phyloP scores from a whole-genome alignment of 2,888 invertebrate genomes.

The Megastigmus dorsalis region DNA sequence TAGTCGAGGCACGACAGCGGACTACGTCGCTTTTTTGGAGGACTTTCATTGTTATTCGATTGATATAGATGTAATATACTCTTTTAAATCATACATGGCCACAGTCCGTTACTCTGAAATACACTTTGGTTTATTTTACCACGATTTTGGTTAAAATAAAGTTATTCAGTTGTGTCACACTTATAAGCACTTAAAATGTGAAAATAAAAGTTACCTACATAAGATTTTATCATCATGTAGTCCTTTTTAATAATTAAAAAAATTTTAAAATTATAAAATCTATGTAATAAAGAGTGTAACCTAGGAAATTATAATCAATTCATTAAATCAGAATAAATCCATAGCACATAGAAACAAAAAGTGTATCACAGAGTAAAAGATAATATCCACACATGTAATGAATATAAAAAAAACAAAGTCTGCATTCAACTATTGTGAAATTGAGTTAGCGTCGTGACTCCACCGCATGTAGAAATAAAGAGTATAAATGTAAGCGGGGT shows the following conservation, averaged over 20 bases:
- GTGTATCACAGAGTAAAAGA: slow-evolving; percentile 11
- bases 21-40: slow-evolving; percentile 54
- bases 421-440: neutral
- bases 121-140: slow-evolving; percentile 1
- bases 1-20: slow-evolving; percentile 58
- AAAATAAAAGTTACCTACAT: neutral
- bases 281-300: too few relatives aligned
- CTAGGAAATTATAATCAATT: too few relatives aligned
- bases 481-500: slow-evolving; percentile 48
- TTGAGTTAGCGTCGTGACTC: slow-evolving; percentile 41
- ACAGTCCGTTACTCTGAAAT: slow-evolving; percentile 16
- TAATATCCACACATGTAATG: neutral
- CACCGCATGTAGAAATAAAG: slow-evolving; percentile 36
- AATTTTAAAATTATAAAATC: too few relatives aligned
- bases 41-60: slow-evolving; percentile 38
- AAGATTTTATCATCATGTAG: too few relatives aligned
- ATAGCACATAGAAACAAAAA: neutral
- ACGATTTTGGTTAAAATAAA: neutral
- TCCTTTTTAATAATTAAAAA: too few relatives aligned
- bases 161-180: too few relatives aligned
- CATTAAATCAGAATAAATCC: neutral
- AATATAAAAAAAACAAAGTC: slow-evolving; percentile 19
- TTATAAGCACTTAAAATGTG: too few relatives aligned
- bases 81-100: slow-evolving; percentile 9
- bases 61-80: slow-evolving; percentile 25